These are phyloP conservation scores for Todiramphus chloris DNA, from an alignment of 2,113 vertebrate genomes.

Conservation along the genomic window DNA sequence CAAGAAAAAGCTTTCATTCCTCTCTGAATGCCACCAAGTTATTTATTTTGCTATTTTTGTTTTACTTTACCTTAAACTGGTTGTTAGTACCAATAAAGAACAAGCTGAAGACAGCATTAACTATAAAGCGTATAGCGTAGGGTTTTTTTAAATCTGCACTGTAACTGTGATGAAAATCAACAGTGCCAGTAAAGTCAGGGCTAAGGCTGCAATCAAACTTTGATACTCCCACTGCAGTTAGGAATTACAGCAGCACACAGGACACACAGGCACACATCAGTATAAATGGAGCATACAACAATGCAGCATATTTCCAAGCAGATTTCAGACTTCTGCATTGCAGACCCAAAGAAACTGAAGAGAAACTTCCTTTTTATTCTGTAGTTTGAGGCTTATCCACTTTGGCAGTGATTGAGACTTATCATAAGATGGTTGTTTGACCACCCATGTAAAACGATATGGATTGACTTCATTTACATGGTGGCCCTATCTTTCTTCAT, in stretches of 20 bases:
- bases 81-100: conserved; percentile 34
- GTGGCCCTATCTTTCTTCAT: background rate
- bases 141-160: background rate
- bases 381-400: background rate
- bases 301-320: background rate
- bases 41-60: conserved; percentile 66
- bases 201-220: background rate
- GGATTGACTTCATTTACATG: background rate
- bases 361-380: background rate
- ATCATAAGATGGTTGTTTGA: conserved; percentile 9
- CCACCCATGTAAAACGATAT: conserved; percentile 27
- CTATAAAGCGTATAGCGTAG: background rate
- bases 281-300: background rate
- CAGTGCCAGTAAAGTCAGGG: background rate
- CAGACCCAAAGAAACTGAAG: background rate
- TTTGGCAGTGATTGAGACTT: conserved; percentile 4
- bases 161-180: background rate
- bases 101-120: background rate
- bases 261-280: background rate
- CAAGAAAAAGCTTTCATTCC: conserved; percentile 44
- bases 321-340: conserved; percentile 29
- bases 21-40: conserved; percentile 15
- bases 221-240: background rate
- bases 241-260: background rate
- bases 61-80: conserved; percentile 35